Evolutionary conservation across 2,888 invertebrate genomes (phyloP).

Genomic region (Nineta flava): DNA sequence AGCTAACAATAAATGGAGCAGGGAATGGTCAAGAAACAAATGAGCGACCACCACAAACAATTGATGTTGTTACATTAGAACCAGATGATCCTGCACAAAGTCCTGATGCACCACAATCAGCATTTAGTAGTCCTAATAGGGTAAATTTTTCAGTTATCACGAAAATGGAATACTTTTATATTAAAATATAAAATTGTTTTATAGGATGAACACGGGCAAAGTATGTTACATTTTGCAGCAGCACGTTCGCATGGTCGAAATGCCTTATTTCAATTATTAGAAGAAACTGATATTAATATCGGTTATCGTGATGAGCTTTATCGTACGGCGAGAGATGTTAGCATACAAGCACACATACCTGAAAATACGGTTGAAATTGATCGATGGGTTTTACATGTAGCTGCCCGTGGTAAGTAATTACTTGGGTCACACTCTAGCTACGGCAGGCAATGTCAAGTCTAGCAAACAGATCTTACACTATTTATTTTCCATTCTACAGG

Average conservation of each 20-base stretch:
- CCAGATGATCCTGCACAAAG: conserved; percentile 27
- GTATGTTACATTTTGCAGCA: conserved; percentile 77
- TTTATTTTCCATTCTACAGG: background rate
- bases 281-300: conserved; percentile 64
- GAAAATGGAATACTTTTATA: background rate
- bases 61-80: conserved; percentile 41
- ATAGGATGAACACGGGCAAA: conserved; percentile 80
- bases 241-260: conserved; percentile 67
- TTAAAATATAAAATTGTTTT: conserved; percentile 11
- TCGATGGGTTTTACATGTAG: conserved; percentile 58
- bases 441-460: too few species aligned
- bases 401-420: conserved; percentile 46
- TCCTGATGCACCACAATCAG: conserved; percentile 37
- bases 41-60: conserved; percentile 28
- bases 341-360: conserved; percentile 57
- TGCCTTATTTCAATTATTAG: conserved; percentile 61
- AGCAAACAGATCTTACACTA: too few species aligned
- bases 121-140: conserved; percentile 45
- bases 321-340: conserved; percentile 73
- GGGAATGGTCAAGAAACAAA: conserved; percentile 18
- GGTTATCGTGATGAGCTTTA: conserved; percentile 76
- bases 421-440: background rate
- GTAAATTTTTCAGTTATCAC: conserved; percentile 24
- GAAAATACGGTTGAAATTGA: conserved; percentile 74
- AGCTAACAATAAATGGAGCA: conserved; percentile 17